Percentiles rank a stretch among this genome's conserved stretches.
Conservation (phyloP, 1,140 invertebrate species). For the Dreissena rostriformis region DNA sequence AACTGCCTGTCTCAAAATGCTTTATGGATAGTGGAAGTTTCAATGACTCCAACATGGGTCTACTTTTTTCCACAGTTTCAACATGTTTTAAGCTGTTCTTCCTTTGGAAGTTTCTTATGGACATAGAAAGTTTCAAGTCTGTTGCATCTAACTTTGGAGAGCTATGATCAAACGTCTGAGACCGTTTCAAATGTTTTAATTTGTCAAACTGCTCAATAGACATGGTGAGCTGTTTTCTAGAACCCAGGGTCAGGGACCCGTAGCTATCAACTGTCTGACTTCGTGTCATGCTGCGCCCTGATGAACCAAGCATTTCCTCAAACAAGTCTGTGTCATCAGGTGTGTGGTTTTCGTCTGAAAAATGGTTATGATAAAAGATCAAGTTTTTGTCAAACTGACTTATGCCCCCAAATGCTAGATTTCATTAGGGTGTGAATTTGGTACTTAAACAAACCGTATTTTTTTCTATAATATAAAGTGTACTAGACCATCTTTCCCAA, state of each 20-base stretch:
- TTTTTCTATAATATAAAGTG: no score
- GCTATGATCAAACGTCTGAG: conserved; percentile 64
- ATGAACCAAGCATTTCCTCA: neutral
- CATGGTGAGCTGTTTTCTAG: conserved; percentile 35
- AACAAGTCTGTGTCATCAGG: no score
- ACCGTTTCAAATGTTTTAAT: conserved; percentile 49
- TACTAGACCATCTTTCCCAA: no score
- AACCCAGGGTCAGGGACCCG: neutral
- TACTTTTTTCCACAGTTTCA: conserved; percentile 34
- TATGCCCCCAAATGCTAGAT: no score
- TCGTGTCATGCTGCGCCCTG: conserved; percentile 6
- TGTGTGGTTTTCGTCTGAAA: no score
- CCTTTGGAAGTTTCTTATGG: conserved; percentile 65
- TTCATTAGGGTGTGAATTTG: no score
- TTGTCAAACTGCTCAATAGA: conserved; percentile 60
- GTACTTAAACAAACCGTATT: no score
- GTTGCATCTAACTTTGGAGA: conserved; percentile 24
- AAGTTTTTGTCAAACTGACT: no score
- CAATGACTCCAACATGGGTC: conserved; percentile 3
- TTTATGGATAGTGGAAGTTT: conserved; percentile 42
- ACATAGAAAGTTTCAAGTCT: conserved; percentile 49
- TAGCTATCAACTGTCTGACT: neutral
- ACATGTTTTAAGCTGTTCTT: conserved; percentile 17
- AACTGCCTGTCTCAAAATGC: conserved; percentile 41
- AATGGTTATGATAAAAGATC: no score